Percentiles rank a stretch among this genome's conserved stretches.
These are phyloP conservation scores for Euplagia quadripunctaria DNA, from an alignment of 2,888 invertebrate species.

Conservation along the genomic window DNA sequence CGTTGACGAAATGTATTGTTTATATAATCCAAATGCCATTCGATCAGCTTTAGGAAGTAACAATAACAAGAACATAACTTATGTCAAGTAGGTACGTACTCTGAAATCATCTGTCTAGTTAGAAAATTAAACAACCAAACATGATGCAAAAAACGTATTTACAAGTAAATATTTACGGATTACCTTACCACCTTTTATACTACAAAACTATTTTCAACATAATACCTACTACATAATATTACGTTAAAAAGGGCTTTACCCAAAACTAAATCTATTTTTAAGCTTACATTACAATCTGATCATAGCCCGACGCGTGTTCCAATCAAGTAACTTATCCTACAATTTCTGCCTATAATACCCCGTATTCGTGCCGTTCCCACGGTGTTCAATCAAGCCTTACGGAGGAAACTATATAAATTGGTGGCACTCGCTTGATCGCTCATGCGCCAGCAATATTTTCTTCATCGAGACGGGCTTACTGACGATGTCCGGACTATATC, in stretches of 20 bases:
- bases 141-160: background rate
- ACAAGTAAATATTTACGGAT: background rate
- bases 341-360: slow-evolving; percentile 19
- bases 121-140: background rate
- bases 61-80: background rate
- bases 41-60: too few species aligned
- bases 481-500: slow-evolving; percentile 77
- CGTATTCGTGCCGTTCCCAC: slow-evolving; percentile 33
- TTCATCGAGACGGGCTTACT: slow-evolving; percentile 77
- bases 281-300: background rate
- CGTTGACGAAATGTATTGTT: too few species aligned
- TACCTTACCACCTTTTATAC: background rate
- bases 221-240: background rate
- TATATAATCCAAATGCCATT: too few species aligned
- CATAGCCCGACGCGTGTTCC: slow-evolving; percentile 12
- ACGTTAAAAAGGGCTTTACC: background rate
- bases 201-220: background rate
- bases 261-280: background rate
- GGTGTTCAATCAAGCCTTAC: slow-evolving; percentile 53
- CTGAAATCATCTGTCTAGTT: background rate
- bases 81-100: background rate
- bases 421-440: slow-evolving; percentile 61
- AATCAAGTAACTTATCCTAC: slow-evolving; percentile 19
- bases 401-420: slow-evolving; percentile 46
- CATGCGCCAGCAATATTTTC: slow-evolving; percentile 79